Percentiles rank a stretch among this genome's conserved stretches.
Conservation (phyloP, 2,888 invertebrate species). For the Crepidodera aurea region DNA sequence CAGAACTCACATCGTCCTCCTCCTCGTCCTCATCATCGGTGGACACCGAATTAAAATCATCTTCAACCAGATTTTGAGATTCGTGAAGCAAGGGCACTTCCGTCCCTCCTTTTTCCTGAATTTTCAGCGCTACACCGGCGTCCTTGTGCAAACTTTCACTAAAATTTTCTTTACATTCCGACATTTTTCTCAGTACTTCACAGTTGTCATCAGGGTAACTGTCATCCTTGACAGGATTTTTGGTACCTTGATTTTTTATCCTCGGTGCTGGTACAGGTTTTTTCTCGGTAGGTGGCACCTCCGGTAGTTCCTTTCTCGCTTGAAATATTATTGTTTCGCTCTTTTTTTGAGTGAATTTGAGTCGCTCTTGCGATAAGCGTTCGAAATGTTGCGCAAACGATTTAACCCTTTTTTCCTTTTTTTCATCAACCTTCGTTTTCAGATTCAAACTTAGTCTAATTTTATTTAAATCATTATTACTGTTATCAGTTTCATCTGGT, state of each 20-base stretch:
- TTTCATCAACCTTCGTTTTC: neutral
- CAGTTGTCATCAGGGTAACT: slow-evolving; percentile 22
- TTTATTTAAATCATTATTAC: neutral
- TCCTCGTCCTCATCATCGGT: slow-evolving; percentile 1
- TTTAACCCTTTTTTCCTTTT: slow-evolving; percentile 29
- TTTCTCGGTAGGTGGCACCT: neutral
- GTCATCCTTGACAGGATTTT: slow-evolving; percentile 26
- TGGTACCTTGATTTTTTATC: slow-evolving; percentile 28
- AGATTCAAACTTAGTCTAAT: neutral
- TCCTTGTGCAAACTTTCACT: slow-evolving; percentile 29
- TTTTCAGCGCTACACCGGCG: neutral
- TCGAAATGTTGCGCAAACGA: slow-evolving; percentile 39
- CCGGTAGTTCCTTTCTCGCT: neutral
- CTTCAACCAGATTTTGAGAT: slow-evolving; percentile 13
- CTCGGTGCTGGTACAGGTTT: slow-evolving; percentile 31
- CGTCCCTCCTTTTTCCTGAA: neutral
- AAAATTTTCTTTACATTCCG: slow-evolving; percentile 41
- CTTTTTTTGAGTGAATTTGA: neutral
- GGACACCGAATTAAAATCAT: neutral
- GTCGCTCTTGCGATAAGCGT: slow-evolving; percentile 26
- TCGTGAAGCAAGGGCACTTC: slow-evolving; percentile 12
- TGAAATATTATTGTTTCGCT: neutral
- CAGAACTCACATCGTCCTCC: neutral
- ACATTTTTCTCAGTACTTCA: slow-evolving; percentile 37
- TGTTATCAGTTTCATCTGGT: neutral